Evolutionary conservation across 2,113 vertebrate genomes (phyloP).

Genomic region (Dasypus novemcinctus): DNA sequence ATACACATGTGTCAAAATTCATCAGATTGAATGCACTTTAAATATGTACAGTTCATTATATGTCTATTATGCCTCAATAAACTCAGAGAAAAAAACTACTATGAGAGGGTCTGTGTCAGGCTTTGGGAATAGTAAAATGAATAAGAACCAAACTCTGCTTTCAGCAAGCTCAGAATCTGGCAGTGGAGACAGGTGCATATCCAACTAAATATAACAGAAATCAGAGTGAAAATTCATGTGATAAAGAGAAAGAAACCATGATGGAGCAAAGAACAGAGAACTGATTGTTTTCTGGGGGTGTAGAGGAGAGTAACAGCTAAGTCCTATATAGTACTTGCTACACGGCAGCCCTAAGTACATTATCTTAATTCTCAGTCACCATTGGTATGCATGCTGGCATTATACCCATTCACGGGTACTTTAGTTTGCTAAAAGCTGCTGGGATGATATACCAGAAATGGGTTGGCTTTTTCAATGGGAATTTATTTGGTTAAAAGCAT

Average conservation of each 20-base stretch:
- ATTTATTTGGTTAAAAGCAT: too few species aligned
- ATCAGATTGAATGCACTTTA: neutral
- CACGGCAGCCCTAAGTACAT: neutral
- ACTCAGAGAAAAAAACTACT: neutral
- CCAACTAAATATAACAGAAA: neutral
- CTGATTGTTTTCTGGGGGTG: neutral
- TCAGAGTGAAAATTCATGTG: neutral
- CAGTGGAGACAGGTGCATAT: neutral
- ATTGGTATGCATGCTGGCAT: neutral
- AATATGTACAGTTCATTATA: neutral
- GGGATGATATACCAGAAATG: too few species aligned
- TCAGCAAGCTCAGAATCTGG: neutral
- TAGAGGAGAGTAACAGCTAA: neutral
- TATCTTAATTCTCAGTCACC: neutral
- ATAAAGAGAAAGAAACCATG: neutral
- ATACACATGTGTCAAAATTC: neutral
- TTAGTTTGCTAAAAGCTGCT: too few species aligned
- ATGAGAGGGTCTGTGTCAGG: neutral
- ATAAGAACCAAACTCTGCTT: neutral
- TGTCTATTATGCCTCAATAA: neutral
- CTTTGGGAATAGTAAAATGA: neutral
- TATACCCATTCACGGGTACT: neutral
- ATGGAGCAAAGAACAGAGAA: neutral
- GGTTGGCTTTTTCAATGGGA: too few species aligned
- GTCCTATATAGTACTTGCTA: neutral